Base-by-base conservation (phyloP, 2,113 vertebrate species). In the Empidonax traillii region DNA sequence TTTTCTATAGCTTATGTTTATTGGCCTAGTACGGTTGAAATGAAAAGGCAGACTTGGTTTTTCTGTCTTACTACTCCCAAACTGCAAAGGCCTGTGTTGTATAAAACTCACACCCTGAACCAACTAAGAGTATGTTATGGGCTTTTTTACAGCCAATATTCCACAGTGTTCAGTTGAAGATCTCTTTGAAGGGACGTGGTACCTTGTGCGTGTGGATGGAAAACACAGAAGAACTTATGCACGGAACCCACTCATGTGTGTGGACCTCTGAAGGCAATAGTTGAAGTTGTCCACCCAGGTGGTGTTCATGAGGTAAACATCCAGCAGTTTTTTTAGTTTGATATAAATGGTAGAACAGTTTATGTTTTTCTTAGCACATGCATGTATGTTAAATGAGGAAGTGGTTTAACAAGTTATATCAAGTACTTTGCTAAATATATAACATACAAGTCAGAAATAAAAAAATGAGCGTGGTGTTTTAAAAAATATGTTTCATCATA, bases 141-240 rank as follows among this genome's bases (percentile, higher is more conserved):
- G 9, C 55, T 96, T 96, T 95, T 69, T 75, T 96, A 27, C 96
- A 99, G 99, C 98, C 58, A 98, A 97, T 92, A 96, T 98, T 94
- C 99, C 99, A 4, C 98, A 98, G 93, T 97, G 98, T 79, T 97
- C 98, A 0, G 97, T 99, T 44, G 98, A 99, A 12, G 99, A 99
- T 23, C 98, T 99, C 58, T 99, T 98, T 25, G 98, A 98, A 6
- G 99, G 99, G 67, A 99, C 99, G 0, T 99, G 99, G 99, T 99
- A 99, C 97, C 97, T 99, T 16, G 98, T 98, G 4, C 93, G 98
- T 25, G 99, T 99, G 88, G 99, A 99, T 68, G 99, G 99, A 47
- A 99, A 99, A 85, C 98, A 85, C 98, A 98, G 99, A 79, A 97
- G 99, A 87, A 98, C 98, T n/a, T 99, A 99, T 0, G 98, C 98